A percentile compares a stretch with the other conserved stretches of the same genome.
These are phyloP conservation scores for Mythimna albipuncta DNA, from an alignment of 2,888 invertebrate species.

Conservation along the genomic window DNA sequence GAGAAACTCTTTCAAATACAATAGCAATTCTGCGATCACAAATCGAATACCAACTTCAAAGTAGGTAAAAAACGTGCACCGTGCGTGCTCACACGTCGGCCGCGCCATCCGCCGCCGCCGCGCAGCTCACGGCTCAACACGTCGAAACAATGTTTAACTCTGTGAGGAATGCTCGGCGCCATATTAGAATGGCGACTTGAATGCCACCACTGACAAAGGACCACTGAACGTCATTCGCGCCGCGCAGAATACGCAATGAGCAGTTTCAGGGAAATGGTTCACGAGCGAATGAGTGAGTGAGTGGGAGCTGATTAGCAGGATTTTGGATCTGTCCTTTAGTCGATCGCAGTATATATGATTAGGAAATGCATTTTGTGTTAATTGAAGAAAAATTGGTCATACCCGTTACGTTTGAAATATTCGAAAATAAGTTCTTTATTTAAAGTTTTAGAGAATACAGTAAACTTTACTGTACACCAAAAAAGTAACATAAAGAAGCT, in stretches of 20 bases:
- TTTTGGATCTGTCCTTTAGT: constrained; percentile 11
- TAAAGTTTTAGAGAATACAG: too few relatives aligned
- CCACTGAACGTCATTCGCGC: constrained; percentile 42
- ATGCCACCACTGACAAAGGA: constrained; percentile 49
- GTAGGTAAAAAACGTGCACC: background rate
- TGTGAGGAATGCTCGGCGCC: constrained; percentile 34
- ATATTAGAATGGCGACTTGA: constrained; percentile 43
- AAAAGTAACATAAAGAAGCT: too few relatives aligned
- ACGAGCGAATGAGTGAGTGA: constrained; percentile 19
- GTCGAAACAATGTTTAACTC: constrained; percentile 43
- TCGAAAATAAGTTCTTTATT: too few relatives aligned
- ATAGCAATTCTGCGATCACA: background rate
- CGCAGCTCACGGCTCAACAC: constrained; percentile 14
- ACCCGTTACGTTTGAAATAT: background rate
- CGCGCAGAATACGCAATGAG: constrained; percentile 48
- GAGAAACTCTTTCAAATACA: background rate
- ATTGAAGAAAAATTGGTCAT: background rate
- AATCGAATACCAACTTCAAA: background rate
- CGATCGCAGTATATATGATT: background rate
- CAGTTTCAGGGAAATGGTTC: constrained; percentile 23
- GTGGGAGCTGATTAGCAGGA: constrained; percentile 12
- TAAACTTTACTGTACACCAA: too few relatives aligned
- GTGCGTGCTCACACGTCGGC: constrained; percentile 2
- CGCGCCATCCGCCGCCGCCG: background rate
- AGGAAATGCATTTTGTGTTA: background rate